These are phyloP conservation scores for Pelochelys cantorii DNA, from an alignment of 2,797 vertebrate genomes.

Conservation along the genomic window DNA sequence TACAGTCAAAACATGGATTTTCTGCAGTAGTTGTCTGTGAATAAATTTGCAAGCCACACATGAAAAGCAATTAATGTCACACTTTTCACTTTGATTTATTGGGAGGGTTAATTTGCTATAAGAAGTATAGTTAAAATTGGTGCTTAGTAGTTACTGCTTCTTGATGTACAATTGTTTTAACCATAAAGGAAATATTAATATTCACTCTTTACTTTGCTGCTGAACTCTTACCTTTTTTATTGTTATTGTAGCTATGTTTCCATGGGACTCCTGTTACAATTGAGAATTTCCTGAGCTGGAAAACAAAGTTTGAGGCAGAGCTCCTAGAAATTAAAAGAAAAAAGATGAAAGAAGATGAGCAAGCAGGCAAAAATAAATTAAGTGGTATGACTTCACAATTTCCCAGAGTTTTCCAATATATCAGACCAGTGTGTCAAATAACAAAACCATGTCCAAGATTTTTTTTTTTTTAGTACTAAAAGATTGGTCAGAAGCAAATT, in stretches of 20 bases:
- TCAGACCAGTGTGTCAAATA: background rate
- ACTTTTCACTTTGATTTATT: background rate
- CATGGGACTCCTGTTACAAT: constrained; percentile 98
- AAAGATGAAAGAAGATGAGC: constrained; percentile 94
- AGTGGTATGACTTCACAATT: constrained; percentile 83
- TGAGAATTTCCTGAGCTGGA: constrained; percentile 96
- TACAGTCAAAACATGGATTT: fast-evolving
- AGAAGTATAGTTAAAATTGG: background rate
- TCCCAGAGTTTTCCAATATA: background rate
- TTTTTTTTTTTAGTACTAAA: background rate
- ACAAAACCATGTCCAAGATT: background rate
- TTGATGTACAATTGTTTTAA: background rate
- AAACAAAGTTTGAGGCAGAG: constrained; percentile 92
- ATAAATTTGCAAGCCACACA: background rate
- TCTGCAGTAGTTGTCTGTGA: background rate
- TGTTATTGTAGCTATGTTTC: constrained; percentile 87
- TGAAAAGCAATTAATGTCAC: background rate
- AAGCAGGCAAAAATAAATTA: constrained; percentile 91
- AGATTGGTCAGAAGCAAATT: background rate
- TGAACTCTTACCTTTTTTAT: constrained; percentile 32
- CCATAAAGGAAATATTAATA: background rate
- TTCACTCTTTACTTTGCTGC: background rate
- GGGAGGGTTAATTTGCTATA: background rate
- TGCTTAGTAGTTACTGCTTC: background rate
- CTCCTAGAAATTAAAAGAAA: constrained; percentile 90